Evolutionary conservation across 1,140 invertebrate genomes (phyloP).

Genomic region (Leptoteleia sp.): DNA sequence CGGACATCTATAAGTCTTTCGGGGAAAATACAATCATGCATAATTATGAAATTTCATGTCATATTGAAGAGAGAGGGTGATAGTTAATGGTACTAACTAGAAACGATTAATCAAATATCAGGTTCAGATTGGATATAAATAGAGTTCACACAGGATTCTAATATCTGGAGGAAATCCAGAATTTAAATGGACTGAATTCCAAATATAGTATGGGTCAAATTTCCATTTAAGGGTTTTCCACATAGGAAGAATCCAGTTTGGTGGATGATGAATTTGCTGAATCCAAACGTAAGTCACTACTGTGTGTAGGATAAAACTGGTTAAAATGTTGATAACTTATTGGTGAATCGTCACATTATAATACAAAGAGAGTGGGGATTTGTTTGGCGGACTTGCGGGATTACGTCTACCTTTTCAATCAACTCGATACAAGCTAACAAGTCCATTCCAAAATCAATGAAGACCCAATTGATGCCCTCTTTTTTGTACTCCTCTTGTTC

Average conservation of each 20-base stretch:
- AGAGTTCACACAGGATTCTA: constrained; percentile 22
- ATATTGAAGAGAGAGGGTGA: constrained; percentile 18
- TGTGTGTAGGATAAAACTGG: constrained; percentile 8
- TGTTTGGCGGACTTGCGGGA: constrained; percentile 31
- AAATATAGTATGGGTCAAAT: constrained; percentile 33
- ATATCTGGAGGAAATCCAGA: constrained; percentile 30
- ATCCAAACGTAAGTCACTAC: constrained; percentile 29
- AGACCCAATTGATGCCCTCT: constrained; percentile 96
- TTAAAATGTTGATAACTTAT: constrained; percentile 14
- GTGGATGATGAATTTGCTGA: constrained; percentile 15
- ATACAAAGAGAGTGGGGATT: constrained; percentile 13
- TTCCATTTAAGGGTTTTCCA: constrained; percentile 32
- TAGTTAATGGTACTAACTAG: constrained; percentile 20
- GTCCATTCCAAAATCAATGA: constrained; percentile 99
- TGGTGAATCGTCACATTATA: constrained; percentile 8
- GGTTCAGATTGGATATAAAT: constrained; percentile 9
- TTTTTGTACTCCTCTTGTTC: constrained; percentile 98
- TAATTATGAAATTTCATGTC: constrained; percentile 9
- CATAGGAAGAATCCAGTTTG: constrained; percentile 9
- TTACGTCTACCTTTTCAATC: constrained; percentile 93
- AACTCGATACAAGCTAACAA: constrained; percentile 97
- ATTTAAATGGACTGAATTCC: constrained; percentile 33
- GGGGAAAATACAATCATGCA: constrained; percentile 41
- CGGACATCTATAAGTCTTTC: constrained; percentile 29
- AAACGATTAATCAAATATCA: constrained; percentile 17